Percentiles rank a stretch among this genome's conserved stretches.
phyloP scores from a whole-genome alignment of 2,113 vertebrate species.

The Clupea harengus region DNA sequence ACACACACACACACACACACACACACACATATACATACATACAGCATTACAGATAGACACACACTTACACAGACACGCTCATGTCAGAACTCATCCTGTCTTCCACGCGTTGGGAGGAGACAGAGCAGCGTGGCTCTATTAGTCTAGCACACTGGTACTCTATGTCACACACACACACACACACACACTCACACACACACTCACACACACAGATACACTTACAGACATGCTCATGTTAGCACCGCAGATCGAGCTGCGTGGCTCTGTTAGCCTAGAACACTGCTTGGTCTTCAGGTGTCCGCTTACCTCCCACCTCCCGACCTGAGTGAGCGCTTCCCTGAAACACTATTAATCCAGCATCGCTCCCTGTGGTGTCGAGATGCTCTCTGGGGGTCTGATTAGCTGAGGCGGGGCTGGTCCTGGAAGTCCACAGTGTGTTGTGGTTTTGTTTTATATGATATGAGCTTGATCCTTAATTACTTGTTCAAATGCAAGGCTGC shows the following conservation, averaged over 20 bases:
- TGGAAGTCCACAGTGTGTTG: neutral
- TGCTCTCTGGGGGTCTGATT: neutral
- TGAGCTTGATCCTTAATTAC: conserved; percentile 1
- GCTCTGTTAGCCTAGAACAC: no score
- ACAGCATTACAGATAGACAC: neutral
- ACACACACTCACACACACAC: no score
- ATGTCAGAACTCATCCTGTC: neutral
- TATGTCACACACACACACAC: no score
- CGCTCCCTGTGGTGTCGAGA: neutral
- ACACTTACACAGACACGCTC: neutral
- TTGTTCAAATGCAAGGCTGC: neutral
- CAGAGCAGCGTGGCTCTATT: neutral
- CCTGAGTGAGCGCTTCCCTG: neutral
- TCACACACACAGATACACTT: no score
- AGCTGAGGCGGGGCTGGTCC: neutral
- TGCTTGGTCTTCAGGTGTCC: neutral
- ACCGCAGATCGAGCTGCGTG: no score
- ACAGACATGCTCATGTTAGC: no score
- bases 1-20: neutral
- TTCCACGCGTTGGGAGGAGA: neutral
- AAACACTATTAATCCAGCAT: neutral
- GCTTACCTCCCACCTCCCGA: neutral
- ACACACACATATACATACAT: neutral
- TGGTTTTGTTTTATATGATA: neutral
- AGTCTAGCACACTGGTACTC: neutral